phyloP scores from a whole-genome alignment of 2,113 vertebrate genomes.

The Archocentrus centrarchus region DNA sequence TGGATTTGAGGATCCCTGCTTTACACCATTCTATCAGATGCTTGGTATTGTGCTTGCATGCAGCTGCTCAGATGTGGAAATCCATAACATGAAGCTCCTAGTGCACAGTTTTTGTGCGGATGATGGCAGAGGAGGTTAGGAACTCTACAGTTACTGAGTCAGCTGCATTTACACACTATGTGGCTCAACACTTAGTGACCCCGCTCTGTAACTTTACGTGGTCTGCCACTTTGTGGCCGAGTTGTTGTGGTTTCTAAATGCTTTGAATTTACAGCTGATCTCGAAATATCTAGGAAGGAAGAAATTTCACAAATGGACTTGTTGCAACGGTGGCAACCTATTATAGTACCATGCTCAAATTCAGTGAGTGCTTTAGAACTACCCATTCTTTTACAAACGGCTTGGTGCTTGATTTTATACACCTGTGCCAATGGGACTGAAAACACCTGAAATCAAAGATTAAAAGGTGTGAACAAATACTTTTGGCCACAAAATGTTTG shows the following conservation, averaged over 20 bases:
- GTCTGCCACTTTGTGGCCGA: background rate
- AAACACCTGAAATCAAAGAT: background rate
- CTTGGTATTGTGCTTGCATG: background rate
- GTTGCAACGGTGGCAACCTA: background rate
- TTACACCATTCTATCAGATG: background rate
- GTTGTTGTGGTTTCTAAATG: rapidly evolving
- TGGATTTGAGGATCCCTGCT: too few relatives aligned
- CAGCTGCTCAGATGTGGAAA: background rate
- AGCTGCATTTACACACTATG: background rate
- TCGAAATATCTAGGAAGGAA: background rate
- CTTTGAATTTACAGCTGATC: background rate
- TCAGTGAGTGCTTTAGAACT: rapidly evolving
- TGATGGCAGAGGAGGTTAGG: background rate
- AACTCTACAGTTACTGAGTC: background rate
- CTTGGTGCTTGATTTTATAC: background rate
- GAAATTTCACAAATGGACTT: background rate
- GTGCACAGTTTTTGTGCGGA: background rate
- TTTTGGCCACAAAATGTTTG: background rate
- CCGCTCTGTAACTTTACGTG: background rate
- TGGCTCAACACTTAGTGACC: background rate
- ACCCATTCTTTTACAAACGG: background rate
- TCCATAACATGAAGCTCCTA: rapidly evolving
- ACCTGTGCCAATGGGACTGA: background rate
- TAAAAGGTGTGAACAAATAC: background rate
- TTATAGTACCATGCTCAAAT: background rate